Conservation (phyloP, 2,888 invertebrate species). For the Polydrusus tereticollis region DNA sequence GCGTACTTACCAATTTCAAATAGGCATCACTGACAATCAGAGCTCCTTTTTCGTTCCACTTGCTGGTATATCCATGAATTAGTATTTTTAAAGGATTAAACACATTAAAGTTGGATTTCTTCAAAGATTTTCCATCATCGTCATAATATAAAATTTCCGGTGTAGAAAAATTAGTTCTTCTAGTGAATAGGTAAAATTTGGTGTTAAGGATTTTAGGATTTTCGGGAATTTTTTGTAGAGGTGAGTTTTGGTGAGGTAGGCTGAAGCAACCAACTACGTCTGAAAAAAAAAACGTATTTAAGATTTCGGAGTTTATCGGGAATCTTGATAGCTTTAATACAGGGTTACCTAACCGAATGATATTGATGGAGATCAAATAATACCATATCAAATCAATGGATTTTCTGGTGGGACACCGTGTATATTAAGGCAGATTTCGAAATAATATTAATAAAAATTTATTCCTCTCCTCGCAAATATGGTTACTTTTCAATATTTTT, state of each 20-base stretch:
- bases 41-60: constrained; percentile 68
- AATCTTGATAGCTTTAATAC: too few relatives aligned
- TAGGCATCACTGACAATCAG: constrained; percentile 66
- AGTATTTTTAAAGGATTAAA: constrained; percentile 69
- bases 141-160: constrained; percentile 68
- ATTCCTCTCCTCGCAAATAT: too few relatives aligned
- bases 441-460: too few relatives aligned
- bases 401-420: too few relatives aligned
- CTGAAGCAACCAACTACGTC: constrained; percentile 72
- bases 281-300: constrained; percentile 62
- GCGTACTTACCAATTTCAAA: constrained; percentile 69
- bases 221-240: constrained; percentile 71
- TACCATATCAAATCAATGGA: too few relatives aligned
- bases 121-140: constrained; percentile 67
- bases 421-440: too few relatives aligned
- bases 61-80: constrained; percentile 73
- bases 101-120: constrained; percentile 66
- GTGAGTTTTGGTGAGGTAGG: constrained; percentile 67
- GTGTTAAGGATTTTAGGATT: constrained; percentile 70
- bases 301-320: too few relatives aligned
- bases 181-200: constrained; percentile 69
- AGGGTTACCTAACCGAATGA: too few relatives aligned
- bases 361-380: too few relatives aligned
- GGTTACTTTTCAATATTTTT: too few relatives aligned
- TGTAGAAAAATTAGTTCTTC: constrained; percentile 62